Evolutionary conservation across 2,113 vertebrate genomes (phyloP).

Genomic region (Sturnira hondurensis): DNA sequence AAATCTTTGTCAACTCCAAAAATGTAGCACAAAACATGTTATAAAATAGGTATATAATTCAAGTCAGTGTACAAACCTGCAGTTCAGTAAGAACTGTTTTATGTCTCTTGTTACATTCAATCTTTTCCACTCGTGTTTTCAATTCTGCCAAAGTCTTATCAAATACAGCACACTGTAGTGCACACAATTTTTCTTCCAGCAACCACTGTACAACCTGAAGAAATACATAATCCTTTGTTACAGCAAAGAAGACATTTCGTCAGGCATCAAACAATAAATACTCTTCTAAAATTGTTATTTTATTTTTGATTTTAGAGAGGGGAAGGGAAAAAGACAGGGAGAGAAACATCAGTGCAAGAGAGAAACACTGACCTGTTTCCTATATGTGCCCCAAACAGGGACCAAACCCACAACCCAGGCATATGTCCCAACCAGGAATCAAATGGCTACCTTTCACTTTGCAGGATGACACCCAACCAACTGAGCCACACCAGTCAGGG

Average conservation of each 20-base stretch:
- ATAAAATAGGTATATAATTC: not conserved
- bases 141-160: slow-evolving; percentile 91
- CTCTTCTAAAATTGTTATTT: too few relatives aligned
- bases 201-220: slow-evolving; percentile 91
- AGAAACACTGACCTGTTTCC: too few relatives aligned
- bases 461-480: too few relatives aligned
- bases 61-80: slow-evolving; percentile 83
- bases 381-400: too few relatives aligned
- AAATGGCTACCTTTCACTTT: too few relatives aligned
- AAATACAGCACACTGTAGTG: slow-evolving; percentile 88
- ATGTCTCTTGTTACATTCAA: slow-evolving; percentile 92
- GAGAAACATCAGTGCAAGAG: too few relatives aligned
- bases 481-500: too few relatives aligned
- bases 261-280: not conserved
- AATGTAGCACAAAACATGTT: not conserved
- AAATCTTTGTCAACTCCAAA: slow-evolving; percentile 4
- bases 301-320: too few relatives aligned
- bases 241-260: not conserved
- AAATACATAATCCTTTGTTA: slow-evolving; percentile 38
- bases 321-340: too few relatives aligned
- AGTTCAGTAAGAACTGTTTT: slow-evolving; percentile 90
- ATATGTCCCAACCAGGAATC: too few relatives aligned
- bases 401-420: too few relatives aligned
- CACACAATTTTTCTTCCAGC: slow-evolving; percentile 89
- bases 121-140: slow-evolving; percentile 92